These are phyloP conservation scores for Pardosa pseudoannulata DNA, from an alignment of 2,888 invertebrate genomes.

Conservation along the genomic window DNA sequence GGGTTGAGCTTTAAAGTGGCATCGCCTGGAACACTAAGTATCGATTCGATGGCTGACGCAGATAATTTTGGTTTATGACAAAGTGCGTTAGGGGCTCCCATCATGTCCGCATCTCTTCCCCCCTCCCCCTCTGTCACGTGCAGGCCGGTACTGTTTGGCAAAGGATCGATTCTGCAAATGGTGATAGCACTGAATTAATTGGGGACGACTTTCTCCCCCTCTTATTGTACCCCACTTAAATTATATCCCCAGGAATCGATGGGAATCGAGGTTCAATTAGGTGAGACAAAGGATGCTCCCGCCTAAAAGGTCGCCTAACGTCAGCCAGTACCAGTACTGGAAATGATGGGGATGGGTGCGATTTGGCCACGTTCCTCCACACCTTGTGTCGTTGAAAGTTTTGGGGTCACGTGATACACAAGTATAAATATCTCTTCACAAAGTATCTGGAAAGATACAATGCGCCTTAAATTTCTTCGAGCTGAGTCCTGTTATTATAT, in stretches of 20 bases:
- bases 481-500: no score
- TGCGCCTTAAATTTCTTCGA: no score
- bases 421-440: no score
- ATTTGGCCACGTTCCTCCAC: no score
- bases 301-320: neutral
- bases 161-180: conserved; percentile 41
- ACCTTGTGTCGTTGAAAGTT: no score
- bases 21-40: neutral
- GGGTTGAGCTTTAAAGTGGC: neutral
- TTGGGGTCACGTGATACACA: no score
- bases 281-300: conserved; percentile 5
- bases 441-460: no score
- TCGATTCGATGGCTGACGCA: conserved; percentile 24
- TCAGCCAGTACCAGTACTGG: no score
- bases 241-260: conserved; percentile 49
- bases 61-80: conserved; percentile 72
- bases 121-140: conserved; percentile 43
- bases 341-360: no score
- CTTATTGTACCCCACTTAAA: conserved; percentile 46
- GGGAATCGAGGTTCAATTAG: conserved; percentile 27
- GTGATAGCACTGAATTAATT: conserved; percentile 66
- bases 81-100: conserved; percentile 46
- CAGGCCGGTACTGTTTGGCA: conserved; percentile 51
- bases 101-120: conserved; percentile 9
- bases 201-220: conserved; percentile 40